Conservation (phyloP, 2,888 invertebrate species). For the Deladenus siricidicola region DNA sequence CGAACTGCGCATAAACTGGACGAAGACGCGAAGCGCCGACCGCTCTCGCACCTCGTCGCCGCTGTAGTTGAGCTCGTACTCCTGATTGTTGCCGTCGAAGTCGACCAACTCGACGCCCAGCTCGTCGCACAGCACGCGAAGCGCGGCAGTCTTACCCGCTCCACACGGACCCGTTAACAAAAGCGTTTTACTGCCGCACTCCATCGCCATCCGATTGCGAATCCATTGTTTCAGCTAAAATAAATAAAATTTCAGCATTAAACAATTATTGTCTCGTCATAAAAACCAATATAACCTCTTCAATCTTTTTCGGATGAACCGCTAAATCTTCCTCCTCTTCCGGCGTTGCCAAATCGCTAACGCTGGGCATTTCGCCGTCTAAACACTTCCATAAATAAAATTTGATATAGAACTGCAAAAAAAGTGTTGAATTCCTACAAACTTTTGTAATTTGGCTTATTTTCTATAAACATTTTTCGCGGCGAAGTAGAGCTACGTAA, state of each 20-base stretch:
- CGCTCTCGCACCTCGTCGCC: constrained; percentile 6
- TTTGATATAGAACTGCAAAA: no score
- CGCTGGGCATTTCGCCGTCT: no score
- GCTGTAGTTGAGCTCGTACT: constrained; percentile 2
- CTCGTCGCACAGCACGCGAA: constrained; percentile 19
- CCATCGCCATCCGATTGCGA: background rate
- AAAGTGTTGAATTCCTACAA: no score
- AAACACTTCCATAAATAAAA: no score
- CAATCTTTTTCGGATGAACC: constrained; percentile 18
- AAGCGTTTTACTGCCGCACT: constrained; percentile 15
- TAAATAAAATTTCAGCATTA: no score
- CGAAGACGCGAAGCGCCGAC: constrained; percentile 5
- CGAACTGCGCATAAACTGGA: constrained; percentile 9
- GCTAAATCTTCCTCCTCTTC: constrained; percentile 16
- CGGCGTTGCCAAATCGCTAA: background rate
- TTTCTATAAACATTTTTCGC: no score
- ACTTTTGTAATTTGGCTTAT: no score
- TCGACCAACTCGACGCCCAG: constrained; percentile 22
- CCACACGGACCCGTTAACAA: constrained; percentile 22
- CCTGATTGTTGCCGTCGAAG: constrained; percentile 16
- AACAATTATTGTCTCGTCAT: background rate
- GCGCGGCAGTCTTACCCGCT: constrained; percentile 17
- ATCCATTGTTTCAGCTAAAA: constrained; percentile 20
- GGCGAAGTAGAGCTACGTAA: no score
- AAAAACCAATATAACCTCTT: constrained; percentile 14